Evolutionary conservation across 2,113 vertebrate genomes (phyloP), one percentile per base, ranked within the genome.

Genomic region (Centropristis striata): DNA sequence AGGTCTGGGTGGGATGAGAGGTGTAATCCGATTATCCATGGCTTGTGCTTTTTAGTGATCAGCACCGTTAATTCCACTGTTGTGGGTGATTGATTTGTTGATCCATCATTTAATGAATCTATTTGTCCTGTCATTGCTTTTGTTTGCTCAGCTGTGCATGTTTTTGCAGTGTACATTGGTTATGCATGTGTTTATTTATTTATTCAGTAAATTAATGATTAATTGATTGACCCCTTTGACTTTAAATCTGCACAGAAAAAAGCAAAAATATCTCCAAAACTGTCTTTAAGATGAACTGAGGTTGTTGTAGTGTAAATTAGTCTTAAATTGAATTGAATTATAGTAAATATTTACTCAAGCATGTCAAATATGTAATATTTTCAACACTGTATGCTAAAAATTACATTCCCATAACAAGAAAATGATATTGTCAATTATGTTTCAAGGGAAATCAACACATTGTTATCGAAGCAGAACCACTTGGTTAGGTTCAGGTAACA

Each of bases 1-100:
- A 84, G 50, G 72, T 79, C 78, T 49, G 49, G 6, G 54, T 66
- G 51, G 49, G 77, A 59, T 49, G 51, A 72, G 54, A 54, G 57
- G 25, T 36, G 60, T 88, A 73, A 81, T 90, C 61, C 5, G 7
- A 63, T 83, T 74, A 81, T 63, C 47, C 42, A 25, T 51, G 39
- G 12, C 69, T 23, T 44, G 4, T 54, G 36, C 36, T 71, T 81
- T 83, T 44, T 20, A 73, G 58, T 25, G 42, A 72, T 71, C 25
- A 65, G 28, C 5, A 46, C 37, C 21, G 14, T 66, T 77, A 46
- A 80, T 76, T 51, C 36, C 11, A 27, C 0, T 78, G 76, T 67
- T 74, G 42, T 25, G 54, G 21, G 44, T 54, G 37, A 75, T 65
- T 64, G 67, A 72, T 73, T 73, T 47, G 49, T 75, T 75, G 55